Evolutionary conservation across 2,797 vertebrate species (phyloP), one percentile per base, ranked within the genome.

Genomic region (Pseudotriccus pelzelni): DNA sequence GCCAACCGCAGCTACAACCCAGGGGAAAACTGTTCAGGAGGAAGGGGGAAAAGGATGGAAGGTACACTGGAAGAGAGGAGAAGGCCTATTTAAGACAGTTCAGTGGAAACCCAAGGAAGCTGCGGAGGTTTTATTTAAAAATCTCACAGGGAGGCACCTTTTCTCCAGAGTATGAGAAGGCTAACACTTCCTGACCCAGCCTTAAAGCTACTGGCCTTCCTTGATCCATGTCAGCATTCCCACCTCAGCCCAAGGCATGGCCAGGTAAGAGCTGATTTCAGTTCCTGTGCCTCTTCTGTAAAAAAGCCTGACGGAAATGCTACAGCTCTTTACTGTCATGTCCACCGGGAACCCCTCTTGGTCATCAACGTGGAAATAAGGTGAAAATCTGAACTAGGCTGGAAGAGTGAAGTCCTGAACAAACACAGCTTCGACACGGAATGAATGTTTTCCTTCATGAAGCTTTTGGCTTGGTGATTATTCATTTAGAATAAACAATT

Each of bases 201-300:
- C 91, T 75, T 46, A 56, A 80, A 93, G 75, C 88, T 18, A 46
- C 13, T 58, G 63, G 32, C 47, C 84, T 87, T 44, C 92, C 62
- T 12, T 8, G 25, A 55, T 39, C 73, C 87, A 27, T 3, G 43
- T 12, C 82, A 59, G 91, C 58, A 28, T 58, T 89, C 83, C 86
- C 67, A 30, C 50, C 44, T 81, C 81, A 86, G 81, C 64, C 69
- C 24, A 44, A 44, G 88, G 58, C 90, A 82, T 4, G 44, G 47
- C 77, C 84, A 74, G 64, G 20, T 60, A 36, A 88, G 67, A 89
- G 69, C 47, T 72, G n/a, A 60, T 79, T 75, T 86, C 46, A 84
- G 74, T 20, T 96, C 87, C 82, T 62, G 16, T 22, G 30, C 25
- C 89, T 94, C 80, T n/a, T 43, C 69, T 79, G 88, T 24, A 64